Conservation (phyloP, 2,113 vertebrate genomes). For the Andinoacara biseriatus region DNA sequence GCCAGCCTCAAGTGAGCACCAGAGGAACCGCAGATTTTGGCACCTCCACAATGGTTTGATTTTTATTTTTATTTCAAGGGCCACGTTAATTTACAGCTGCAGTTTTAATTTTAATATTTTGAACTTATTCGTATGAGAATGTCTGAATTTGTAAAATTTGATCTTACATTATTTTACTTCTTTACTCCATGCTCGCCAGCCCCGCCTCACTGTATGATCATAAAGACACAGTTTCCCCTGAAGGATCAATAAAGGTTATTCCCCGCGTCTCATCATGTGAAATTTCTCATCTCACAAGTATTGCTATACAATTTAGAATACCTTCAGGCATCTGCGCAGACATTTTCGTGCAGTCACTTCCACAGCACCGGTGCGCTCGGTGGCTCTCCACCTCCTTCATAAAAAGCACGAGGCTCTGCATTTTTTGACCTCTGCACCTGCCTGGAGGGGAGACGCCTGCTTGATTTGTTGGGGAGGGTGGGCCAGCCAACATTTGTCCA, state of each 20-base stretch:
- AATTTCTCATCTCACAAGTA: slow-evolving; percentile 50
- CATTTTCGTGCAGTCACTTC: slow-evolving; percentile 31
- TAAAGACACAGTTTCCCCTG: slow-evolving; percentile 3
- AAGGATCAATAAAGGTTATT: slow-evolving; percentile 61
- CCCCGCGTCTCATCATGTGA: slow-evolving; percentile 20
- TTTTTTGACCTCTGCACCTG: slow-evolving; percentile 57
- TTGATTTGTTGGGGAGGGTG: slow-evolving; percentile 43
- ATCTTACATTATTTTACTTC: background rate
- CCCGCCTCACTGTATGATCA: background rate
- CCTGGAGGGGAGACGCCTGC: slow-evolving; percentile 25
- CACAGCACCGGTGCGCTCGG: background rate
- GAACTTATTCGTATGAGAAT: background rate
- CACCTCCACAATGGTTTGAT: no score
- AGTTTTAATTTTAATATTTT: background rate
- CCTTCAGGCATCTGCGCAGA: slow-evolving; percentile 37
- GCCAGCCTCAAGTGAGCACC: no score
- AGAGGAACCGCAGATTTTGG: no score
- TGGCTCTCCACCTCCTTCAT: slow-evolving; percentile 31
- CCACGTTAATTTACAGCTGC: no score
- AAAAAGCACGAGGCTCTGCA: slow-evolving; percentile 36
- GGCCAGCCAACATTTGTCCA: background rate
- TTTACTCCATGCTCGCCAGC: background rate
- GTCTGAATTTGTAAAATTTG: background rate
- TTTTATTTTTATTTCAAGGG: background rate
- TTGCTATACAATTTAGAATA: slow-evolving; percentile 21